Evolutionary conservation across 1,140 invertebrate species (phyloP).

Genomic region (Zaprionus capensis): DNA sequence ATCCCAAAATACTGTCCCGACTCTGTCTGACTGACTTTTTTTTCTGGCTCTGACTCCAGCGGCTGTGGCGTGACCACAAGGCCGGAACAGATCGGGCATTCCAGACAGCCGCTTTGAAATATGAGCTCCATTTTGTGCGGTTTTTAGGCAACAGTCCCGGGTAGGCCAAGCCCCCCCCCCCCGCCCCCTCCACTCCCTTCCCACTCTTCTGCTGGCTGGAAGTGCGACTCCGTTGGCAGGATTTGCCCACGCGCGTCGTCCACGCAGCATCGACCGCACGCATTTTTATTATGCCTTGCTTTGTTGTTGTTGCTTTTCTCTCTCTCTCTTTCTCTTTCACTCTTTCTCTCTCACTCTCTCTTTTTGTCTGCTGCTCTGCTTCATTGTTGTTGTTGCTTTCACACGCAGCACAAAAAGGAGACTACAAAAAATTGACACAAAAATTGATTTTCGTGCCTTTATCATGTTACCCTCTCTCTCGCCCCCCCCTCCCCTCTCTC

Average conservation of each 20-base stretch:
- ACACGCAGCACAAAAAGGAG: slow-evolving; percentile 36
- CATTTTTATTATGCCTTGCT: slow-evolving; percentile 39
- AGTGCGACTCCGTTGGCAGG: not conserved
- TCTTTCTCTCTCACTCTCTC: slow-evolving; percentile 17
- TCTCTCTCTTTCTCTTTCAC: not conserved
- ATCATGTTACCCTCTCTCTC: slow-evolving; percentile 51
- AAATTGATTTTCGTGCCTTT: slow-evolving; percentile 79
- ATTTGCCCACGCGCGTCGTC: slow-evolving; percentile 21
- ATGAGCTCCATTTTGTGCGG: slow-evolving; percentile 65
- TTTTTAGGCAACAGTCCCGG: slow-evolving; percentile 32
- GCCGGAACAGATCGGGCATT: slow-evolving; percentile 41
- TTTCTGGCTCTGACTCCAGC: not conserved
- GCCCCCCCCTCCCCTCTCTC: not conserved
- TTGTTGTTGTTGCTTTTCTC: not conserved
- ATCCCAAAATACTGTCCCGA: slow-evolving; percentile 3
- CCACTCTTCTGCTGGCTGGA: not conserved
- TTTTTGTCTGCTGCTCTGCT: slow-evolving; percentile 7
- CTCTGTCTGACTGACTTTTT: not conserved
- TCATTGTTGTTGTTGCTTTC: slow-evolving; percentile 16
- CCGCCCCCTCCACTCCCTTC: too few species aligned
- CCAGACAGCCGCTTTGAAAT: slow-evolving; percentile 67
- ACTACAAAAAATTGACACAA: slow-evolving; percentile 66
- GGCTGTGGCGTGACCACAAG: slow-evolving; percentile 1
- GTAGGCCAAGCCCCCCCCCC: too few species aligned
- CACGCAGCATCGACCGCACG: slow-evolving; percentile 31